Base-by-base conservation (phyloP, 2,113 vertebrate species). In the Pangasianodon gigas region DNA sequence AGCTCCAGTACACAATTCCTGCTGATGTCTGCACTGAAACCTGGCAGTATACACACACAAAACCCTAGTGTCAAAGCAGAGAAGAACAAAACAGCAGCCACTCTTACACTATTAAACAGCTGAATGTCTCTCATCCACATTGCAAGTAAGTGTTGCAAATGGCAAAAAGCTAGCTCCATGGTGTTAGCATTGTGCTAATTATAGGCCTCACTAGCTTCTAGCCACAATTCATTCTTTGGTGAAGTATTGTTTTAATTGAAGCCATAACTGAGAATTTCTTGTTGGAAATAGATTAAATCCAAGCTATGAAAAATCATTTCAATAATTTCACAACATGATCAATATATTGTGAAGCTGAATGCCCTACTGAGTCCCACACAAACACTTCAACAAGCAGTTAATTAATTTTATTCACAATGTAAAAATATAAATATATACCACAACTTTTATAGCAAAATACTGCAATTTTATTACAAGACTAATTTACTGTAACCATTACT, bases 11-110 rank as follows among this genome's bases (percentile, higher is more conserved):
- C 60, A 58, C 37, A 29, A 74, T 79, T 88, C 84, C 60, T 90
- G 91, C 71, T 32, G 87, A 92, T 82, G 87, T 92, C 91, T 87
- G 89, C 91, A 84, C 87, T 41, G 18, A 54, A 69, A 79, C 82
- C 62, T 83, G 71, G n/a, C 81, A 58, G 46, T 58, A 37, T 5
- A 37, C 14, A 37, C 67, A 44, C 18, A 44, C 18, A 75, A 16
- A 2, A 67, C 10, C 29, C 65, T n/a, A 19, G 16, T 74, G 69
- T 74, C 69, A 24, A 44, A 84, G 56, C 21, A 62, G 41, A 84
- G 21, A 60, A 58, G n/a, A 62, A 84, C 56, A 84, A 84, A 80
- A 29, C 77, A 80, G 6, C 26, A 80, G 13, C 46, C 77, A n/a
- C 1, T 51, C 77, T 80, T n/a, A n/a, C 77, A 51, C 46, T 51